Conservation (phyloP, 2,888 invertebrate species). For the Linnaemya vulpina region DNA sequence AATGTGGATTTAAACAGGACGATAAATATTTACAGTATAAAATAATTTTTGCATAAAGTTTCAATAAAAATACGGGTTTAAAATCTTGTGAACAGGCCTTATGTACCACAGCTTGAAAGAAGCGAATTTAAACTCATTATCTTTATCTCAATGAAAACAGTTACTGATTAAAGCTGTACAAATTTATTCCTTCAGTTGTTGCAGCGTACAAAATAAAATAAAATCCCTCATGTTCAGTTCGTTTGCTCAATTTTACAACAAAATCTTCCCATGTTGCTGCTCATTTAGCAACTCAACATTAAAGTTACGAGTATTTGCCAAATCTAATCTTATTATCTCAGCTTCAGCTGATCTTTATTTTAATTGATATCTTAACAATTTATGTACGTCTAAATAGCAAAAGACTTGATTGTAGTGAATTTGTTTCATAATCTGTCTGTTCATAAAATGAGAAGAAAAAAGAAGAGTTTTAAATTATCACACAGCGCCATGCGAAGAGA, state of each 20-base stretch:
- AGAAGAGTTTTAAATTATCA: constrained; percentile 62
- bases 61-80: no score
- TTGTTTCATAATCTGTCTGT: constrained; percentile 64
- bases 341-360: constrained; percentile 64
- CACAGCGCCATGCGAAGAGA: constrained; percentile 34
- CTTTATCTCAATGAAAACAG: no score
- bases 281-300: neutral
- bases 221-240: neutral
- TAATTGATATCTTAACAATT: constrained; percentile 59
- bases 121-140: no score
- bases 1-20: no score
- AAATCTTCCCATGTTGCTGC: neutral
- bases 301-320: constrained; percentile 16
- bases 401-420: constrained; percentile 49
- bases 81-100: no score
- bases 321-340: constrained; percentile 40
- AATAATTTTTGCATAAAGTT: no score
- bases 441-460: constrained; percentile 39
- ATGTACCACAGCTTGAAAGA: no score
- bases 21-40: no score
- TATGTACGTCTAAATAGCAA: constrained; percentile 42
- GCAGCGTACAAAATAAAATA: neutral
- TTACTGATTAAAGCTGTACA: neutral
- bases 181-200: neutral
- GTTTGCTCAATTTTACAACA: neutral